A percentile compares a stretch with the other conserved stretches of the same genome.
These are phyloP conservation scores for Scaptomyza reducta DNA, from an alignment of 2,888 invertebrate genomes.

Conservation along the genomic window DNA sequence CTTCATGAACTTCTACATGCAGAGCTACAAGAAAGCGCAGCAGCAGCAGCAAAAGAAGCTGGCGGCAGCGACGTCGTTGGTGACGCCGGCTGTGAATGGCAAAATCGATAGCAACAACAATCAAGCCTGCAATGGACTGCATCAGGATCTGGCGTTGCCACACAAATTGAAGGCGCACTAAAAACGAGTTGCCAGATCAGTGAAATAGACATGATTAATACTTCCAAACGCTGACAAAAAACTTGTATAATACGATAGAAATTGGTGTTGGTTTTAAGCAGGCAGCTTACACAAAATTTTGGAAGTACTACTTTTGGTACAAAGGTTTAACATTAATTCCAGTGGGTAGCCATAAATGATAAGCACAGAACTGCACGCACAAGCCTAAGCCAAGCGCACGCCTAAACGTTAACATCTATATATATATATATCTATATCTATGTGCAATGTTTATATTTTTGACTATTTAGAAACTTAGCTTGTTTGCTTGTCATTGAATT, in stretches of 20 bases:
- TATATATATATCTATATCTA: neutral
- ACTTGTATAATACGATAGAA: constrained; percentile 51
- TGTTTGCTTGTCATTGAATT: constrained; percentile 49
- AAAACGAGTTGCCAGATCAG: constrained; percentile 12
- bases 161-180: constrained; percentile 75
- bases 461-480: constrained; percentile 46
- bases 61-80: constrained; percentile 35
- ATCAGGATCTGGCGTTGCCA: constrained; percentile 37
- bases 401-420: constrained; percentile 8
- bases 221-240: constrained; percentile 49
- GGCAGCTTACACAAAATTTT: constrained; percentile 38
- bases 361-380: constrained; percentile 33
- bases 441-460: constrained; percentile 3
- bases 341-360: constrained; percentile 65
- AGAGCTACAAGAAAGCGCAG: constrained; percentile 88
- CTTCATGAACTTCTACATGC: constrained; percentile 95
- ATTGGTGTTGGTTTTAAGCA: constrained; percentile 70
- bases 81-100: constrained; percentile 33
- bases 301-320: constrained; percentile 69
- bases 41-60: constrained; percentile 41
- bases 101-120: constrained; percentile 64
- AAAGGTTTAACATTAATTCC: constrained; percentile 67
- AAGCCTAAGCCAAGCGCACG: constrained; percentile 26
- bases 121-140: constrained; percentile 38
- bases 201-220: constrained; percentile 11